Conservation (phyloP, 2,113 vertebrate species). For the Oxygymnocypris stewartii region DNA sequence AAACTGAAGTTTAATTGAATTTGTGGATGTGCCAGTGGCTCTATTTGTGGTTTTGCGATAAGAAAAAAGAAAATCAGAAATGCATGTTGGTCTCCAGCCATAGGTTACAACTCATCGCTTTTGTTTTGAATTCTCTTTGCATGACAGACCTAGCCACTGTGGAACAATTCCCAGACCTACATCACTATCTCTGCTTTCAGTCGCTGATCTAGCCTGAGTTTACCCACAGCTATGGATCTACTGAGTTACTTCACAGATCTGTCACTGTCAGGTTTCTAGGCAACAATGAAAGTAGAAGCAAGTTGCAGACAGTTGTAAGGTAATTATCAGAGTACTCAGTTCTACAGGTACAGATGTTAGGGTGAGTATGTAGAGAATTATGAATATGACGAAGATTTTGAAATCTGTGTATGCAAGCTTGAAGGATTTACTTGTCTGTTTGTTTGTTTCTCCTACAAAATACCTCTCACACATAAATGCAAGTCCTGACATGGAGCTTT, state of each 20-base stretch:
- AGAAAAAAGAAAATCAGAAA: not conserved
- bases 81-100: conserved; percentile 5
- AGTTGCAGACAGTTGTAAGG: conserved; percentile 14
- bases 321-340: conserved; percentile 11
- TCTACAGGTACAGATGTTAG: not conserved
- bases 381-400: not conserved
- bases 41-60: not conserved
- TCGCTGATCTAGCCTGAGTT: conserved; percentile 8
- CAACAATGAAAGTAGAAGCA: conserved; percentile 38
- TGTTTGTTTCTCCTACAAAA: not conserved
- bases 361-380: not conserved
- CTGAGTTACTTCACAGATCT: not conserved
- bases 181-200: not conserved
- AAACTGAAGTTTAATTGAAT: not conserved
- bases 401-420: not conserved
- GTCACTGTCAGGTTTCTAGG: conserved; percentile 43
- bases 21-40: not conserved
- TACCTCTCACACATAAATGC: not conserved
- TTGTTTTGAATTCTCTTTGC: not conserved
- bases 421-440: not conserved
- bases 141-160: not conserved
- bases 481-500: not conserved
- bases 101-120: not conserved
- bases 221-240: conserved; percentile 2
- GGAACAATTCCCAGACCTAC: not conserved